Evolutionary conservation across 2,888 invertebrate genomes (phyloP).

Genomic region (Apoda limacodes): DNA sequence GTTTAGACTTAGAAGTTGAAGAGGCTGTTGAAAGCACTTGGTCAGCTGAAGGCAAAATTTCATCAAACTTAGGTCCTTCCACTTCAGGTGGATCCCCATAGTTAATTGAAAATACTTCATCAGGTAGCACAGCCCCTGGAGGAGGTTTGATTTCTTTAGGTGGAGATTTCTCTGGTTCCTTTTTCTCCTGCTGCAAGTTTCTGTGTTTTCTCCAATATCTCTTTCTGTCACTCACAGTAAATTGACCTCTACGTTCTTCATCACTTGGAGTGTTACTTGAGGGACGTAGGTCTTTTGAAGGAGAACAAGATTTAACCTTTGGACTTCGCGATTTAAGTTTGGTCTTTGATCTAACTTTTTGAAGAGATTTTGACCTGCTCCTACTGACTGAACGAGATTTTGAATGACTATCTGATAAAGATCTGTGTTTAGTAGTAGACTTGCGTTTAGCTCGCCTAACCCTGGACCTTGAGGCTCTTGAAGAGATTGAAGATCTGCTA

Average conservation of each 20-base stretch:
- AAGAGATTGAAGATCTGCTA: constrained; percentile 31
- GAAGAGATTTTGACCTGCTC: constrained; percentile 21
- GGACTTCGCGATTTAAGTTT: constrained; percentile 28
- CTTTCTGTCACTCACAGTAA: constrained; percentile 58
- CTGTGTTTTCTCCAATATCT: constrained; percentile 56
- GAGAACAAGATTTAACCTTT: constrained; percentile 36
- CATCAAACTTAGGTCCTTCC: constrained; percentile 58
- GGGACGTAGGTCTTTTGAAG: constrained; percentile 31
- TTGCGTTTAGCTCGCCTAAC: constrained; percentile 28
- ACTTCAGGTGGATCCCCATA: constrained; percentile 59
- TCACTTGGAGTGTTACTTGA: constrained; percentile 39
- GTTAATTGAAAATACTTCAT: constrained; percentile 43
- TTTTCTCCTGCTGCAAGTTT: constrained; percentile 36
- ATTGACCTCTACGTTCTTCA: constrained; percentile 55
- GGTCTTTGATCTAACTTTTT: constrained; percentile 21
- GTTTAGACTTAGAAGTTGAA: constrained; percentile 59
- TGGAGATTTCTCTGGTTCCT: constrained; percentile 36
- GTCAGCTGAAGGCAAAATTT: constrained; percentile 35
- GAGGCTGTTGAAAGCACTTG: constrained; percentile 33
- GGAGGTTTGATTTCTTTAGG: constrained; percentile 50
- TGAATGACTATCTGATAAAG: constrained; percentile 35
- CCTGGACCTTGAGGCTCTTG: constrained; percentile 28
- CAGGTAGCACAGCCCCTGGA: constrained; percentile 47
- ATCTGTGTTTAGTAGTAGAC: constrained; percentile 28
- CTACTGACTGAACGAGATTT: constrained; percentile 28